These are phyloP conservation scores for Pardosa pseudoannulata DNA, from an alignment of 2,888 invertebrate species.

Conservation along the genomic window DNA sequence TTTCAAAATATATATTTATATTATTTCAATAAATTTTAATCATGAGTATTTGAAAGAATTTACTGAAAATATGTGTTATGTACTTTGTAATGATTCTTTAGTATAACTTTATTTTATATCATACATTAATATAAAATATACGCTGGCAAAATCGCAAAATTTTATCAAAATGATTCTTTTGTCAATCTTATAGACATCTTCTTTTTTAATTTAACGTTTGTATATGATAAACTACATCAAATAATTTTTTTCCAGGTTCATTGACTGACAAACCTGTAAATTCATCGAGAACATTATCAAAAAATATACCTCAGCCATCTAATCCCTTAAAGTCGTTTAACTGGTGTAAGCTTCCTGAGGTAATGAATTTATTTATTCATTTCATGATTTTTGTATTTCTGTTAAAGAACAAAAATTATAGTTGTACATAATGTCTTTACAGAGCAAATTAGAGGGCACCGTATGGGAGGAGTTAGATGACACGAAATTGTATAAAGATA, in stretches of 20 bases:
- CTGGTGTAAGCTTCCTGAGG: constrained; percentile 95
- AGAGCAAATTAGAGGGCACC: constrained; percentile 91
- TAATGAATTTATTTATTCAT: constrained; percentile 70
- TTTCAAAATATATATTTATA: too few relatives aligned
- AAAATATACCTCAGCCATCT: constrained; percentile 94
- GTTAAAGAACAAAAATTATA: not conserved
- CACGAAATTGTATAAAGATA: constrained; percentile 90
- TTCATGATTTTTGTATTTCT: not conserved
- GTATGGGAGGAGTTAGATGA: constrained; percentile 97
- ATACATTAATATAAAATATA: too few relatives aligned
- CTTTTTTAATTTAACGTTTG: too few relatives aligned
- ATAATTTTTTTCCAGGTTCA: constrained; percentile 46
- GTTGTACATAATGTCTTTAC: constrained; percentile 29
- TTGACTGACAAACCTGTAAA: constrained; percentile 64
- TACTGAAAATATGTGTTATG: too few relatives aligned
- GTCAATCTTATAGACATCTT: too few relatives aligned
- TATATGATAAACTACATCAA: too few relatives aligned
- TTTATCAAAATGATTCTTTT: too few relatives aligned
- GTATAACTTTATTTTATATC: too few relatives aligned
- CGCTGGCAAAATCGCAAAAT: too few relatives aligned
- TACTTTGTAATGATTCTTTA: too few relatives aligned
- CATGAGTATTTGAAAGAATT: too few relatives aligned
- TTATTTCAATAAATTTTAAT: too few relatives aligned
- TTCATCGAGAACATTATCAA: constrained; percentile 77
- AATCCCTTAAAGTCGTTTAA: constrained; percentile 97